Base-by-base conservation (phyloP, 2,888 invertebrate genomes). In the Torymus aiolomorphi region DNA sequence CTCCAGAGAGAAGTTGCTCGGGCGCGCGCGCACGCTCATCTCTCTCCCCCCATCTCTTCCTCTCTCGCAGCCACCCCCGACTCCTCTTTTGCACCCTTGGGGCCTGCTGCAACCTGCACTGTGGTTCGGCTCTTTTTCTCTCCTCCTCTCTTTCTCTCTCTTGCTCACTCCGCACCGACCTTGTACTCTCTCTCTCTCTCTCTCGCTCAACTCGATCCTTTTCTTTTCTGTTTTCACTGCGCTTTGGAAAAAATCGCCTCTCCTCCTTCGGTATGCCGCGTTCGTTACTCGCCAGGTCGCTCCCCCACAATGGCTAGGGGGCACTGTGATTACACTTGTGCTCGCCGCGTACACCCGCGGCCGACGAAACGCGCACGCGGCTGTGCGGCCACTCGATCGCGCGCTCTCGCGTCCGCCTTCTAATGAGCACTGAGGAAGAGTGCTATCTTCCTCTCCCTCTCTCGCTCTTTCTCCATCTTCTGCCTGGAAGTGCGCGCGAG, bases 281-380 rank as follows among this genome's bases (percentile, higher is more conserved):
- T 66, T 75, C 51, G 49, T 59, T 74, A 74, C 62, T 69, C 73
- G 78, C 20, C 52, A 66, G 69, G 71, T 79, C 63, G 77, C 63
- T 74, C 73, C 69, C 77, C 61, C 74, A 65, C 81, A 82, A 81
- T 83, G 84, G 89, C 89, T 88, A 86, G 81, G 85, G 89, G 89
- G 89, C 90, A 89, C 89, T 89, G 88, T 88, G 88, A 89, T 90
- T 89, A 89, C 87, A 85, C 85, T 70, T 79, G 86, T 84, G 83
- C 63, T 67, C 31, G 31, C 31, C 31, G 31, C 31, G 54, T 84
- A 84, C 84, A 85, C 86, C 86, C 85, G 88, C 31, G 31, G 31
- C 88, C 88, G 87, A 88, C 87, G 87, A 88, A 89, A 89, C 88
- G 87, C 88, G 42, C 42, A 42, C 86, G 87, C 85, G 69, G 56